A percentile compares a stretch with the other conserved stretches of the same genome.
phyloP scores from a whole-genome alignment of 1,140 invertebrate genomes.

The Platyscapa corneri region DNA sequence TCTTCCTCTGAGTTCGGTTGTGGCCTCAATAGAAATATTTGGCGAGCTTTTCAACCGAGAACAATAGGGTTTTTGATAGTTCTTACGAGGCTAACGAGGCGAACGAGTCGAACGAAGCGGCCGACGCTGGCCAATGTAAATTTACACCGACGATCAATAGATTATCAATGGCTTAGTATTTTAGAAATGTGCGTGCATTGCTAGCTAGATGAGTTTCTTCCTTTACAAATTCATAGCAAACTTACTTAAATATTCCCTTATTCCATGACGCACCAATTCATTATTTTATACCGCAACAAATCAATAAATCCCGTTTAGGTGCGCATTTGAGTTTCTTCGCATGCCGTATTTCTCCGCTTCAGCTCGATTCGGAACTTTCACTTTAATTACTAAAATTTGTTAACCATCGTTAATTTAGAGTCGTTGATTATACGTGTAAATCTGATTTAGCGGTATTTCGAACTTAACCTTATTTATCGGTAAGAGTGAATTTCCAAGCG shows the following conservation, averaged over 20 bases:
- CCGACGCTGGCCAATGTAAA: not conserved
- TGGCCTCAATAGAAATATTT: conserved; percentile 32
- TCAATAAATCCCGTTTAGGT: not conserved
- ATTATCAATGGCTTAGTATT: not conserved
- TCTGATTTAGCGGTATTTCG: too few species aligned
- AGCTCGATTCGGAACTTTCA: too few species aligned
- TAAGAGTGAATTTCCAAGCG: too few species aligned
- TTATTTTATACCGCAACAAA: not conserved
- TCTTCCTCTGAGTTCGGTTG: not conserved
- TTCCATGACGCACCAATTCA: too few species aligned
- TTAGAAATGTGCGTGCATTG: too few species aligned
- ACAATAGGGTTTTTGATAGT: conserved; percentile 19
- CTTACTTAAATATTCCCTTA: too few species aligned
- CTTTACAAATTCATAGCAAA: not conserved
- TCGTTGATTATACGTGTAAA: too few species aligned
- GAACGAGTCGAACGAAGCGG: not conserved
- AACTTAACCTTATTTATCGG: too few species aligned
- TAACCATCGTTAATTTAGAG: too few species aligned
- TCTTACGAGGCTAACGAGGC: not conserved
- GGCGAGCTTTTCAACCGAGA: not conserved
- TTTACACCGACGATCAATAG: conserved; percentile 10
- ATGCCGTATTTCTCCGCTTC: too few species aligned
- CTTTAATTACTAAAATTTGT: too few species aligned
- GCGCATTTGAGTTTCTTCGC: too few species aligned
- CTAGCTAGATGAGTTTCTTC: not conserved